Evolutionary conservation across 2,888 invertebrate species (phyloP).

Genomic region (Cosmia trapezina): DNA sequence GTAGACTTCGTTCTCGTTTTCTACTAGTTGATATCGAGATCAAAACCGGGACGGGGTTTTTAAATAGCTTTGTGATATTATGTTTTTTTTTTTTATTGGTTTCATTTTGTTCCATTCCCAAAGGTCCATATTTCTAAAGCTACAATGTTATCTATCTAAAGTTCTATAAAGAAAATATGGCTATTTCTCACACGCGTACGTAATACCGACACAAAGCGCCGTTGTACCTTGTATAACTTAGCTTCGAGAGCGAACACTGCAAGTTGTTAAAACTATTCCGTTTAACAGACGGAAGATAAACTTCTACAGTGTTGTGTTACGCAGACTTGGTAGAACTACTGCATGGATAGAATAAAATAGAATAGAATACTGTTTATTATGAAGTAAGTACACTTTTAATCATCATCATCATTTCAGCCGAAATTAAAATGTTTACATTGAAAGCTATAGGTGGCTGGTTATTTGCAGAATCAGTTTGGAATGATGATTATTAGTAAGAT

Average conservation of each 20-base stretch:
- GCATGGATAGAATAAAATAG: background rate
- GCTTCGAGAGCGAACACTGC: constrained; percentile 22
- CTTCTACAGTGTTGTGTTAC: constrained; percentile 16
- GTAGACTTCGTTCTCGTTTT: background rate
- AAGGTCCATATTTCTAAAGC: background rate
- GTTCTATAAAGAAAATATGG: background rate
- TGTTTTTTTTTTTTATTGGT: too few relatives aligned
- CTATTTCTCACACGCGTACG: background rate
- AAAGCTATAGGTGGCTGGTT: too few relatives aligned
- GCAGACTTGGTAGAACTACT: constrained; percentile 1
- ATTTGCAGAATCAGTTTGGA: too few relatives aligned
- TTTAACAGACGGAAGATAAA: constrained; percentile 45
- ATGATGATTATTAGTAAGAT: too few relatives aligned
- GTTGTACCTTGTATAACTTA: constrained; percentile 10
- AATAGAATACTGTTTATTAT: background rate
- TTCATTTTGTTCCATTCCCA: background rate
- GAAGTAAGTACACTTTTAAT: too few relatives aligned
- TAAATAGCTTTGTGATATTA: too few relatives aligned
- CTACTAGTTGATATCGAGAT: background rate
- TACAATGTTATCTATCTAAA: background rate
- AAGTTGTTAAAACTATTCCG: constrained; percentile 45
- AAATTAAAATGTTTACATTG: too few relatives aligned
- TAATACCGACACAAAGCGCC: constrained; percentile 14
- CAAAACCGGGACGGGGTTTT: background rate
- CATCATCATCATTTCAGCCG: too few relatives aligned